Evolutionary conservation across 2,888 invertebrate species (phyloP), one percentile per base, ranked within the genome.

Genomic region (Dusona sp.): DNA sequence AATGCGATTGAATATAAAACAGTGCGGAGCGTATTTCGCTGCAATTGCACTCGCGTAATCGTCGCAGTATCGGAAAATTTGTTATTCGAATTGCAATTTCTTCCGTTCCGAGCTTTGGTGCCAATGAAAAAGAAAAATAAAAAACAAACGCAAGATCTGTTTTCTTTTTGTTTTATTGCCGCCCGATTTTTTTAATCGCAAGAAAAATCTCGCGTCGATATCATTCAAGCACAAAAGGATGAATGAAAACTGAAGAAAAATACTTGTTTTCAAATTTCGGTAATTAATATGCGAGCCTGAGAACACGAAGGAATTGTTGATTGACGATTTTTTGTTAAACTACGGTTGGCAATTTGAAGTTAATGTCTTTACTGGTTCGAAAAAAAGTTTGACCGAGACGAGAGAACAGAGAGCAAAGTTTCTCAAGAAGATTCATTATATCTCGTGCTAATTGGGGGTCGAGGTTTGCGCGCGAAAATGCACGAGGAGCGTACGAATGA

Each of bases 391-490:
- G 4, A 19, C 61, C 9, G 9, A n/a, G 65, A 19, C 9, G 70
- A 16, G 70, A 48, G 70, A 70, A 4, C 19, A n/a, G 73, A 72
- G 36, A 33, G 54, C 33, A n/a, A 36, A 8, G 36, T n/a, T 61
- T 36, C 25, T 22, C 74, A 29, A 11, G 19, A 29, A 29, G 70
- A 70, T 25, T 70, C 42, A 22, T 16, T 16, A 36, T 64, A 25
- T 57, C 81, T 67, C 45, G 82, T 42, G 82, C 65, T 83, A 77
- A 83, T 83, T 83, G 57, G 61, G 25, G 51, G 70, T 64, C 75
- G 68, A 75, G 82, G 51, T 75, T 75, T 61, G n/a, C 45, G 64
- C 51, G 77, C 77, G 77, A 77, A 77, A 77, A 65, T n/a, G n/a
- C 48, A 36, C 33, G 51, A 36, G 42, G 29, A n/a, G 7, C 11